phyloP scores from a whole-genome alignment of 2,797 vertebrate genomes.

The Balearica regulorum region DNA sequence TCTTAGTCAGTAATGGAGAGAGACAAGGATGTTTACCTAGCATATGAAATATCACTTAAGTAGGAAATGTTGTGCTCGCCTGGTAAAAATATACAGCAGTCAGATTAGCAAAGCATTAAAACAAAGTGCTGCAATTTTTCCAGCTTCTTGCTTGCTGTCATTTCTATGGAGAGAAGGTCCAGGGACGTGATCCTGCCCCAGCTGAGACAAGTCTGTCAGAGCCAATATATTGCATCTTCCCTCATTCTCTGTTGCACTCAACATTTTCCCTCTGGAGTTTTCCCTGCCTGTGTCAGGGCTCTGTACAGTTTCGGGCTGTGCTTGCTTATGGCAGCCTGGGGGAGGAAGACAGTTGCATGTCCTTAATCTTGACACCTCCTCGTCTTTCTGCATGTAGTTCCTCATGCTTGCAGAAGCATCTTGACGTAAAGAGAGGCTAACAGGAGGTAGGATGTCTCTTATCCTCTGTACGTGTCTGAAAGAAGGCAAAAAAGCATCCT shows the following conservation, averaged over 20 bases:
- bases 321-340: background rate
- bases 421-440: background rate
- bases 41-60: background rate
- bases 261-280: background rate
- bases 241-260: background rate
- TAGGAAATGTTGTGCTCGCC: background rate
- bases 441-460: background rate
- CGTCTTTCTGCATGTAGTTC: background rate
- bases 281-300: background rate
- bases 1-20: background rate
- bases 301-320: background rate
- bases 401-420: background rate
- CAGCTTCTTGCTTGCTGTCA: background rate
- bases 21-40: background rate
- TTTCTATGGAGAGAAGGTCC: background rate
- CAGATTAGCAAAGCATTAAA: background rate
- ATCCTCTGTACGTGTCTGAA: background rate
- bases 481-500: background rate
- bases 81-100: background rate
- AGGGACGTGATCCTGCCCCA: background rate
- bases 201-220: background rate
- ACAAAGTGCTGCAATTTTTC: background rate
- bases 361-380: background rate
- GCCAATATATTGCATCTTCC: background rate
- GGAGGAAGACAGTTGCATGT: background rate